These are phyloP conservation scores for Phylloscopus collybita DNA, from an alignment of 2,797 vertebrate genomes.

Conservation along the genomic window DNA sequence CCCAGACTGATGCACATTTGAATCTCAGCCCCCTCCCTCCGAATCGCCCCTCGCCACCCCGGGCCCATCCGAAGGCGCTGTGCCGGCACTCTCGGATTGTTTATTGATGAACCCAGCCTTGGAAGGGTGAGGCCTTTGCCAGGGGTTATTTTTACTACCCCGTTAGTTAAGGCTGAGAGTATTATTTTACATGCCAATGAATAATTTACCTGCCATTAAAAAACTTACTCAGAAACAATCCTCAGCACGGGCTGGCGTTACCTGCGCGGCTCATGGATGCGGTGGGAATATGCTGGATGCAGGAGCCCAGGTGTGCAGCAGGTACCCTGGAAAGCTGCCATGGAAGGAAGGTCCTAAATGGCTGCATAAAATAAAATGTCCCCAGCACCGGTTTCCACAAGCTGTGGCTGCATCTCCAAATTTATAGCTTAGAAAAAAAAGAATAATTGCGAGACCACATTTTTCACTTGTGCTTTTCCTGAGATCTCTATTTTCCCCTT, in stretches of 20 bases:
- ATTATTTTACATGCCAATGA: conserved; percentile 52
- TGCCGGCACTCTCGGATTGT: not conserved
- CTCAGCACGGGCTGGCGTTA: not conserved
- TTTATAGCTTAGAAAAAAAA: not conserved
- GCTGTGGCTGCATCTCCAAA: not conserved
- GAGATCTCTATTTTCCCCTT: conserved; percentile 49
- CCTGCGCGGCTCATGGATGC: not conserved
- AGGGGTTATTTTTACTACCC: conserved; percentile 44
- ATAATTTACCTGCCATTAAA: conserved; percentile 53
- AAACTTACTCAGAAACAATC: not conserved
- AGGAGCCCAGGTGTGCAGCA: not conserved
- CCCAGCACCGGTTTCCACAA: not conserved
- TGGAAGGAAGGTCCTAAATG: not conserved
- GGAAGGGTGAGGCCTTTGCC: conserved; percentile 11
- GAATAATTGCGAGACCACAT: not conserved
- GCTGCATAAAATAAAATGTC: not conserved
- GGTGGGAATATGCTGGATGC: not conserved
- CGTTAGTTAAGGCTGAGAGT: conserved; percentile 35
- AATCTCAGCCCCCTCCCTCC: not conserved
- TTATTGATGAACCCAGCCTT: conserved; percentile 19
- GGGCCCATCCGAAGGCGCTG: not conserved
- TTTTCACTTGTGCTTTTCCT: not conserved
- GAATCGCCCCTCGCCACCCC: rapidly evolving
- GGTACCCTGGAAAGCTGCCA: not conserved
- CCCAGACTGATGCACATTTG: not conserved